Conservation (phyloP, 2,888 invertebrate genomes). For the Lithophane socia region DNA sequence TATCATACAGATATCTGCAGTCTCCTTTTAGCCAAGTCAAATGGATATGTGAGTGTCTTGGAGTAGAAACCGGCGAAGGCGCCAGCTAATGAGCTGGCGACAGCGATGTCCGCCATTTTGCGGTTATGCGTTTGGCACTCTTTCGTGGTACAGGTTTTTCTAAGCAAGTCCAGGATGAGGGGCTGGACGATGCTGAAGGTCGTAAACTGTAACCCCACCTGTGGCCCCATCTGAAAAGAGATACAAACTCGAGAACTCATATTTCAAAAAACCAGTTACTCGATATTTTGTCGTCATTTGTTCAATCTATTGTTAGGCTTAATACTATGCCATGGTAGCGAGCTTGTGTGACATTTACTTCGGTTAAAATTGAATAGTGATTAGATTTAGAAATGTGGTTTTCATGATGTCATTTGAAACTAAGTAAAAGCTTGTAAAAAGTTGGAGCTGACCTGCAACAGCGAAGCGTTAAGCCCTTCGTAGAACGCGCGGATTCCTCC, state of each 20-base stretch:
- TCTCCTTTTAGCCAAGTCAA: conserved; percentile 96
- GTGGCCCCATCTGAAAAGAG: conserved; percentile 82
- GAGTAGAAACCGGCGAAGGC: conserved; percentile 93
- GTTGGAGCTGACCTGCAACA: conserved; percentile 76
- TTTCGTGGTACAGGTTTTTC: conserved; percentile 38
- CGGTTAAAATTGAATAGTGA: background rate
- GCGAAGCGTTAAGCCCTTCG: conserved; percentile 80
- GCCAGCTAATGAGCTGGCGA: conserved; percentile 90
- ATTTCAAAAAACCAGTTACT: background rate
- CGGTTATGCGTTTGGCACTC: conserved; percentile 62
- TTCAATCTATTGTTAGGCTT: background rate
- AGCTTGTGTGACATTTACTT: background rate
- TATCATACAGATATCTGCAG: conserved; percentile 93
- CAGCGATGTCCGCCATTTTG: conserved; percentile 71
- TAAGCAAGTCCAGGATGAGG: conserved; percentile 67
- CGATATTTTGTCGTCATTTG: background rate
- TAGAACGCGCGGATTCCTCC: conserved; percentile 84
- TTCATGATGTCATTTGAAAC: background rate
- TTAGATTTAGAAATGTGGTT: background rate
- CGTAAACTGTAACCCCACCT: conserved; percentile 82
- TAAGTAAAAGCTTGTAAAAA: background rate
- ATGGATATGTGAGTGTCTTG: conserved; percentile 95
- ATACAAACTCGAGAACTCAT: background rate
- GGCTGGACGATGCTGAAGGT: conserved; percentile 80
- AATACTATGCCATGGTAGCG: background rate